These are phyloP conservation scores for Thereva nobilitata DNA, from an alignment of 2,888 invertebrate genomes.

Conservation along the genomic window DNA sequence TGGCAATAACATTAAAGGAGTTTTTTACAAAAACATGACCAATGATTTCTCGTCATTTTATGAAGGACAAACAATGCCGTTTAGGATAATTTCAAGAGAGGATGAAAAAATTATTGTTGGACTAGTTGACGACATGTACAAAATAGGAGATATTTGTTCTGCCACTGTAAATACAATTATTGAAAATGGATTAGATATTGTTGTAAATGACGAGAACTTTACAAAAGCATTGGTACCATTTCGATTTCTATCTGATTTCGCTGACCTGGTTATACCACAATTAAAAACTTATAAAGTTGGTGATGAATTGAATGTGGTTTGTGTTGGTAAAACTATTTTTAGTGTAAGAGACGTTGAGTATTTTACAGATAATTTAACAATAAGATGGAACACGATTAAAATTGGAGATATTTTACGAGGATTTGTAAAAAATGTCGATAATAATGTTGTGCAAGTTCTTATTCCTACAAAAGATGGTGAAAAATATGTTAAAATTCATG, in stretches of 20 bases:
- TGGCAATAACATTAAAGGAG: constrained; percentile 56
- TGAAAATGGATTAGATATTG: constrained; percentile 56
- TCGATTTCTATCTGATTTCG: constrained; percentile 51
- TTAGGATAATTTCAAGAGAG: constrained; percentile 48
- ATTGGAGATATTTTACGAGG: constrained; percentile 52
- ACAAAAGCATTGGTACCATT: constrained; percentile 56
- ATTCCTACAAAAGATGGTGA: constrained; percentile 51
- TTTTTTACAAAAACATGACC: constrained; percentile 51
- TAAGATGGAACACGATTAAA: constrained; percentile 50
- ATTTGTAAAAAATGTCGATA: constrained; percentile 51
- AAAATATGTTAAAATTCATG: constrained; percentile 53
- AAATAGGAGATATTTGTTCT: constrained; percentile 52
- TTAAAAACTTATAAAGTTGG: constrained; percentile 47
- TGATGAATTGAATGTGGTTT: constrained; percentile 48
- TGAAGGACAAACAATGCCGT: constrained; percentile 53
- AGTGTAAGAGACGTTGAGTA: constrained; percentile 55
- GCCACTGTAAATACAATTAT: constrained; percentile 49
- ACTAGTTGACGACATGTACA: constrained; percentile 50
- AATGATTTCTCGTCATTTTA: constrained; percentile 46
- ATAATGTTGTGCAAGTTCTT: constrained; percentile 51
- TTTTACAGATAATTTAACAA: constrained; percentile 48
- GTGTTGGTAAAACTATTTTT: constrained; percentile 53
- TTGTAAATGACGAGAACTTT: constrained; percentile 45
- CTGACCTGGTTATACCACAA: constrained; percentile 51
- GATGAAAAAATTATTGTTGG: constrained; percentile 50